Evolutionary conservation across 2,113 vertebrate genomes (phyloP), one percentile per base, ranked within the genome.

Genomic region (Ascaphus truei): DNA sequence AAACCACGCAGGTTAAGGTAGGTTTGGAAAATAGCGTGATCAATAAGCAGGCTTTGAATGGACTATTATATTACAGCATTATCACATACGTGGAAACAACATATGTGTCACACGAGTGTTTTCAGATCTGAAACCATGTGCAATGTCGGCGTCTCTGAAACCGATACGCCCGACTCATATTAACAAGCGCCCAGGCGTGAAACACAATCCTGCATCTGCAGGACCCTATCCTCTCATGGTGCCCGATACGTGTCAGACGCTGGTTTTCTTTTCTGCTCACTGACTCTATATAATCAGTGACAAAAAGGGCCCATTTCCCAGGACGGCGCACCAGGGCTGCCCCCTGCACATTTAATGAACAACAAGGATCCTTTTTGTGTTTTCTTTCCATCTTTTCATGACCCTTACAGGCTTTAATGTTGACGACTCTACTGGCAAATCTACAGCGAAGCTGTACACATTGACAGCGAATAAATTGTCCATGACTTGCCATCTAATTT

Each of bases 61-160:
- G 55, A 7, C 8, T 16, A 23, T 73, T 66, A 13, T 51, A 55
- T 57, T 25, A 66, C 76, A 36, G 68, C 22, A 4, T 57, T 81
- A 74, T 82, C 41, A 62, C 79, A 75, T 15, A 4, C 65, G 74
- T 77, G 75, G 76, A 74, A 77, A 71, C 63, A 74, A 50, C 79
- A 53, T 71, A 60, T 1, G 77, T 73, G 73, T 37, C 75, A 36
- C 52, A 27, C 57, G 34, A 60, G 73, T 1, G 53, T 27, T 22
- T 78, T 74, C 56, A 71, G 76, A 75, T 82, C 82, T 86, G 88
- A 88, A 92, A 82, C 55, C 81, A 79, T 83, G 86, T 82, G 81
- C 85, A 92, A 91, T 79, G 30, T 27, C 72, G 34, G 81, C 53
- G 60, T 27, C 71, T 76, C 73, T 73, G 77, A 80, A 80, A 75